Conservation (phyloP, 2,797 vertebrate genomes). For the Neopelma chrysocephalum region DNA sequence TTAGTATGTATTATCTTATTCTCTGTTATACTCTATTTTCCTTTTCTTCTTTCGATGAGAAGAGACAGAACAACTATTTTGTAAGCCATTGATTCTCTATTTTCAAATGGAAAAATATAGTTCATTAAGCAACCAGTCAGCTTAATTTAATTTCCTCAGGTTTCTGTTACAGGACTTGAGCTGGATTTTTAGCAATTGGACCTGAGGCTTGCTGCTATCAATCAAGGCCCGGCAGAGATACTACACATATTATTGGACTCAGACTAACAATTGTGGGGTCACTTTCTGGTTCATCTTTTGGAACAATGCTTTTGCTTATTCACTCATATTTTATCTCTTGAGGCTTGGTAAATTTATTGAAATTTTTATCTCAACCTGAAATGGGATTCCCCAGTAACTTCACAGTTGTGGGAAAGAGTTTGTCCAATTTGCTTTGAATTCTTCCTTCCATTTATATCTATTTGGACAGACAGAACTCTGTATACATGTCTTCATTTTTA, state of each 20-base stretch:
- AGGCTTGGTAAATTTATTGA: background rate
- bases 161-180: background rate
- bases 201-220: background rate
- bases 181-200: background rate
- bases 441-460: background rate
- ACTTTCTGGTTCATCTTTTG: background rate
- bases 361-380: background rate
- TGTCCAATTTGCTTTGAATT: background rate
- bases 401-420: background rate
- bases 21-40: background rate
- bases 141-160: background rate
- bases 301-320: background rate
- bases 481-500: background rate
- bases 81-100: background rate
- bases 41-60: background rate
- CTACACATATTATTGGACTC: background rate
- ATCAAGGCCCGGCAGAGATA: background rate
- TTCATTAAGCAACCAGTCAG: background rate
- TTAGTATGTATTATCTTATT: background rate
- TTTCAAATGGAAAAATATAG: background rate
- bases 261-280: background rate
- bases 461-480: background rate
- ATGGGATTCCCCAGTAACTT: background rate
- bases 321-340: background rate
- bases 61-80: background rate